Conservation (phyloP, 2,888 invertebrate species). For the Rhaphigaster nebulosa region DNA sequence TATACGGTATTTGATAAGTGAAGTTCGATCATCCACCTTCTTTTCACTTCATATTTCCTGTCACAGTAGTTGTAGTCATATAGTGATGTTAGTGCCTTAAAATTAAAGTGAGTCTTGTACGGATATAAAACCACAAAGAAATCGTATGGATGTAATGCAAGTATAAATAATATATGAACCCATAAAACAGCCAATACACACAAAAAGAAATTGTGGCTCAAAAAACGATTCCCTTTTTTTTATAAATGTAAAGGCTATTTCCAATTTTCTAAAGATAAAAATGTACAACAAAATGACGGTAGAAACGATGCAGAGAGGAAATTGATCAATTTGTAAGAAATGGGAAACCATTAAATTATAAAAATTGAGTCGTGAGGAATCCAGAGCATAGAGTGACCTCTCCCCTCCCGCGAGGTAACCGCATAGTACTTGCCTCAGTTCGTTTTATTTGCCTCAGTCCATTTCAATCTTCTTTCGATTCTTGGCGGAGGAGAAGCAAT, state of each 20-base stretch:
- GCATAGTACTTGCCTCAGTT: neutral
- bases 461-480: conserved; percentile 39
- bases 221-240: neutral
- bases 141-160: neutral
- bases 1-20: no score
- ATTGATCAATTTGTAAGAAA: conserved; percentile 31
- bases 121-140: neutral
- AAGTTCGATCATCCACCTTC: no score
- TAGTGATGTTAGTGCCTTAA: no score
- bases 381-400: neutral
- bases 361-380: conserved; percentile 27
- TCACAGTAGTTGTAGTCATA: no score
- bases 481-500: neutral
- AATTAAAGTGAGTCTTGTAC: no score
- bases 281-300: neutral
- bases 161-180: neutral
- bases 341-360: conserved; percentile 29
- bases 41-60: no score
- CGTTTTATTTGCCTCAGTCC: conserved; percentile 24
- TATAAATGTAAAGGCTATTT: neutral
- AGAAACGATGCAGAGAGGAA: neutral
- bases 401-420: neutral
- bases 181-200: neutral
- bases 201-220: neutral
- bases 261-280: neutral